Conservation (phyloP, 1,140 invertebrate species). For the Drosophila miranda region DNA sequence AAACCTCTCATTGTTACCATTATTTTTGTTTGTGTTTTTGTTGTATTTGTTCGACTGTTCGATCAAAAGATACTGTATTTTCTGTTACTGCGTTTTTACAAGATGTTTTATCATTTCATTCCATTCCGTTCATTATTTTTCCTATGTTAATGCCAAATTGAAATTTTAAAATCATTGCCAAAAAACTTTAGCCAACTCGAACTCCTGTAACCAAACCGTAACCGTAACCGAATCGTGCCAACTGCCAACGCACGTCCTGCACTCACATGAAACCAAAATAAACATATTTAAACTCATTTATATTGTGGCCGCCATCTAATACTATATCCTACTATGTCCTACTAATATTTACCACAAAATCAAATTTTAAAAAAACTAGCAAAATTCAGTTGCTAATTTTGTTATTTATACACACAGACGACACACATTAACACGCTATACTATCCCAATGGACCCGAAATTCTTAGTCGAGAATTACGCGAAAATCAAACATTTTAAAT, state of each 20-base stretch:
- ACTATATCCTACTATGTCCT: conserved; percentile 1
- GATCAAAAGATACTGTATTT: conserved; percentile 41
- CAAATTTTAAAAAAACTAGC: neutral
- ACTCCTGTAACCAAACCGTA: conserved; percentile 12
- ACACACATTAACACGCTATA: conserved; percentile 75
- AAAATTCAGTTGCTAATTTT: conserved; percentile 6
- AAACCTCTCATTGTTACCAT: conserved; percentile 45
- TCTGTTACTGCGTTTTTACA: too few species aligned
- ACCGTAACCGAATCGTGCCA: conserved; percentile 4
- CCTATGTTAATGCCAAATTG: conserved; percentile 42
- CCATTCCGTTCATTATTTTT: conserved; percentile 39
- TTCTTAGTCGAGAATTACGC: too few species aligned
- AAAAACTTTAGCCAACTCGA: conserved; percentile 33
- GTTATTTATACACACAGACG: too few species aligned
- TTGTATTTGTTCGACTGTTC: conserved; percentile 44
- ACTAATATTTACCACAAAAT: too few species aligned
- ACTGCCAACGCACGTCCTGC: conserved; percentile 32
- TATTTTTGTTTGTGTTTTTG: conserved; percentile 51
- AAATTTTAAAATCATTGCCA: conserved; percentile 38
- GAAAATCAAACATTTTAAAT: too few species aligned
- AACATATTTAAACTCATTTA: neutral
- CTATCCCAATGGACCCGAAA: neutral
- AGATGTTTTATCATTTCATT: neutral
- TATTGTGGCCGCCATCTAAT: conserved; percentile 29
- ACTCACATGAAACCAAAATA: conserved; percentile 20